Conservation (phyloP, 2,888 invertebrate species). For the Lymantria monacha region DNA sequence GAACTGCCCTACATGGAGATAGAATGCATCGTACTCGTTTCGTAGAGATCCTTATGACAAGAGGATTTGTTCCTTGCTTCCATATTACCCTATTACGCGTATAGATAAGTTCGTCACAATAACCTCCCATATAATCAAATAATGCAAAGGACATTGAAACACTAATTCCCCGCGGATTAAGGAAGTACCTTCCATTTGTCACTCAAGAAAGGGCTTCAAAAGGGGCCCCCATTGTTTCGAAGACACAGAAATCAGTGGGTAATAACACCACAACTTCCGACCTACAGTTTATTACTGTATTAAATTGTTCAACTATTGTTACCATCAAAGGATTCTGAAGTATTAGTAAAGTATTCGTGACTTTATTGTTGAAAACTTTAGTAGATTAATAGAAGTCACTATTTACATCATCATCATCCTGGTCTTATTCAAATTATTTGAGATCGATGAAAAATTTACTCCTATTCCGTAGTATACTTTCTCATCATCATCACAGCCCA, state of each 20-base stretch:
- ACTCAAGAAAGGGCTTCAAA: slow-evolving; percentile 63
- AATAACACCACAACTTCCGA: slow-evolving; percentile 36
- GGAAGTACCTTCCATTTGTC: slow-evolving; percentile 73
- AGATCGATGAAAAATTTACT: too few relatives aligned
- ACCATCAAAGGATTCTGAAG: slow-evolving; percentile 19
- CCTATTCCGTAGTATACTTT: too few relatives aligned
- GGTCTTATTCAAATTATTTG: too few relatives aligned
- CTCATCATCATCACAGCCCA: too few relatives aligned
- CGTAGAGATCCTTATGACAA: too few relatives aligned
- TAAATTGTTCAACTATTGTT: slow-evolving; percentile 27
- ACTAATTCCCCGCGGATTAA: slow-evolving; percentile 56
- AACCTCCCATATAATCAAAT: slow-evolving; percentile 21
- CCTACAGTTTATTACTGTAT: slow-evolving; percentile 13
- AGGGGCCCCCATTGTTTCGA: slow-evolving; percentile 62
- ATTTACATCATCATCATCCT: too few relatives aligned
- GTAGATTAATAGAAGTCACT: neutral
- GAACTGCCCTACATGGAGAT: too few relatives aligned
- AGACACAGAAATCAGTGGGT: slow-evolving; percentile 59
- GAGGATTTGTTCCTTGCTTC: too few relatives aligned
- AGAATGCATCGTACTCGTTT: too few relatives aligned
- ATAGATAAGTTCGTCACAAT: neutral
- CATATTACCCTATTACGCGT: neutral
- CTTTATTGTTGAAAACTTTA: slow-evolving; percentile 7
- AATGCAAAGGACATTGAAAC: slow-evolving; percentile 22
- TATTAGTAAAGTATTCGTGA: neutral